Conservation (phyloP, 2,797 vertebrate species). For the Lacerta bilineata region DNA sequence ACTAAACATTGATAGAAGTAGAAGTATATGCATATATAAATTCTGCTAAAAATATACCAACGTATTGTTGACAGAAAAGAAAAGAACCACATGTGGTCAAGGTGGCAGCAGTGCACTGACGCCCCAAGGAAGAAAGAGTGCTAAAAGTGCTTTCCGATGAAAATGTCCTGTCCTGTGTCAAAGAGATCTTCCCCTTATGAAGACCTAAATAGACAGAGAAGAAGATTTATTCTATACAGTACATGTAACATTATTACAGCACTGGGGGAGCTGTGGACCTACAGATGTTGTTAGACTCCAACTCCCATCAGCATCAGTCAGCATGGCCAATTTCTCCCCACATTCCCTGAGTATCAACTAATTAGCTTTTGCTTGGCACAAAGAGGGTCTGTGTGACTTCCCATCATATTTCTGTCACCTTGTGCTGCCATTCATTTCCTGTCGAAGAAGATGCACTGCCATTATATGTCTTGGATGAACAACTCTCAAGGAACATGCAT, state of each 20-base stretch:
- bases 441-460: background rate
- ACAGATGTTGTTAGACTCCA: background rate
- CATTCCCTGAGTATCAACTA: background rate
- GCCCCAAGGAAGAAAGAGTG: background rate
- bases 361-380: background rate
- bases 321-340: background rate
- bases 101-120: background rate
- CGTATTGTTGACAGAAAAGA: background rate
- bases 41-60: too few relatives aligned
- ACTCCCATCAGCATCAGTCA: background rate
- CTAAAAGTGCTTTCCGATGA: background rate
- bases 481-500: constrained; percentile 14
- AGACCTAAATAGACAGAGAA: background rate
- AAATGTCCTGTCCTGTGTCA: background rate
- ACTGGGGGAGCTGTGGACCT: background rate
- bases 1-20: too few relatives aligned
- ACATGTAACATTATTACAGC: background rate
- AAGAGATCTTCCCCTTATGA: background rate
- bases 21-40: too few relatives aligned
- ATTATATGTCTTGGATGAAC: constrained; percentile 24
- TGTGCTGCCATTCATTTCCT: background rate
- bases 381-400: background rate
- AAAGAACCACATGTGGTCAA: background rate
- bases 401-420: background rate
- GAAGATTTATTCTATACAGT: background rate